Conservation (phyloP, 2,888 invertebrate genomes). For the Oscheius sp. region DNA sequence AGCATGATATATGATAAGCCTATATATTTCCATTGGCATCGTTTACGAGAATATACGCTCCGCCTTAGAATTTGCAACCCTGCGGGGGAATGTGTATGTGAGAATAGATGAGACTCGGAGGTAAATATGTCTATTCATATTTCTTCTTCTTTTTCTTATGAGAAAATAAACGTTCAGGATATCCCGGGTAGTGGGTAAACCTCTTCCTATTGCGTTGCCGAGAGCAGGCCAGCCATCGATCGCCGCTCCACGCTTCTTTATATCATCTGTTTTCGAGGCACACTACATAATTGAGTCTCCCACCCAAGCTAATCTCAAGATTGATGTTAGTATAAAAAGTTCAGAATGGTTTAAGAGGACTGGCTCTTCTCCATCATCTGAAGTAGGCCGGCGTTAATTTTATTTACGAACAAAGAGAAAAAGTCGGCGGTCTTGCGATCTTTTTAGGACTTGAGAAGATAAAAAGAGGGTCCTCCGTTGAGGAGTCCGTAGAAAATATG, state of each 20-base stretch:
- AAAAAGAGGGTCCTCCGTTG: constrained; percentile 24
- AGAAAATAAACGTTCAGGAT: constrained; percentile 13
- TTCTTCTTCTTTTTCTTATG: background rate
- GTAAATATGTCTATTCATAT: no score
- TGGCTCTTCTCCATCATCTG: no score
- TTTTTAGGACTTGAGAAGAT: constrained; percentile 10
- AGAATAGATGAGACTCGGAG: no score
- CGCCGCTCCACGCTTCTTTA: constrained; percentile 37
- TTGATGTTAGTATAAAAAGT: background rate
- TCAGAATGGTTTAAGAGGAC: background rate
- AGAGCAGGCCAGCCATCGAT: constrained; percentile 32
- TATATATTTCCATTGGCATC: constrained; percentile 6
- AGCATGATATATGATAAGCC: background rate
- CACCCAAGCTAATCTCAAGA: background rate
- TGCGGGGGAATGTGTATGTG: no score
- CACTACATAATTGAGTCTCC: constrained; percentile 33
- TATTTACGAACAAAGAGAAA: constrained; percentile 20
- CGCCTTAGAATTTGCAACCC: no score
- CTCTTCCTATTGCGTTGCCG: constrained; percentile 30
- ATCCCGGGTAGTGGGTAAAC: constrained; percentile 29
- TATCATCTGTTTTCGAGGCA: constrained; percentile 33
- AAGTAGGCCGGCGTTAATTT: constrained; percentile 12
- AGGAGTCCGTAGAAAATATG: constrained; percentile 22
- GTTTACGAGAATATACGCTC: background rate
- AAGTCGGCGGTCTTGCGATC: constrained; percentile 1